Percentiles rank a stretch among this genome's conserved stretches.
Evolutionary conservation across 2,888 invertebrate species (phyloP).

Genomic region (Meiosimyza platycephala): DNA sequence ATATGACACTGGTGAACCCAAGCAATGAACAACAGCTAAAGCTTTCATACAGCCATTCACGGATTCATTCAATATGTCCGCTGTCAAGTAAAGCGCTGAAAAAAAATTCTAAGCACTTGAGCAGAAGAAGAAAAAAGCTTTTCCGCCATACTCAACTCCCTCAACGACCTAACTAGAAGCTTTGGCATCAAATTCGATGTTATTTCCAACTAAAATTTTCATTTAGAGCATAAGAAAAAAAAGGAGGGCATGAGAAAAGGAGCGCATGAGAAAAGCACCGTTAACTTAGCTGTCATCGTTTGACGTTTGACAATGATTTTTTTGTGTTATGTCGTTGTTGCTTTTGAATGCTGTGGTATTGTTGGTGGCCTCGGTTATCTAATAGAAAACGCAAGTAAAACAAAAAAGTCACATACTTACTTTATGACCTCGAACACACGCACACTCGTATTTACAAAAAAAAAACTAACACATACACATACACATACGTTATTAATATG

Average conservation of each 20-base stretch:
- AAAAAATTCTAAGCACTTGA: neutral
- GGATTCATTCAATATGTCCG: constrained; percentile 16
- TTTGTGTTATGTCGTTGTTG: neutral
- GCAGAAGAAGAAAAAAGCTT: neutral
- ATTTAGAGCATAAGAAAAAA: neutral
- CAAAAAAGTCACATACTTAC: neutral
- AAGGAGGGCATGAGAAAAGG: neutral
- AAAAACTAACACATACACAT: neutral
- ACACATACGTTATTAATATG: neutral
- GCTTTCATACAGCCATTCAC: neutral
- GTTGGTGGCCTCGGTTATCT: neutral
- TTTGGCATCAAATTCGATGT: neutral
- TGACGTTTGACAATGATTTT: constrained; percentile 30
- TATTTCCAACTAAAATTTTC: neutral
- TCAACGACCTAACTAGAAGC: neutral
- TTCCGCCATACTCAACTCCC: neutral
- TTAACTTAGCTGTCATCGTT: constrained; percentile 18
- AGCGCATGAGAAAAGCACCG: constrained; percentile 8
- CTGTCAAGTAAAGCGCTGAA: neutral
- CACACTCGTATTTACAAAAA: neutral
- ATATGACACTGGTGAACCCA: too few species aligned
- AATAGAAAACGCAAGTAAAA: neutral
- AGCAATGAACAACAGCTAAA: too few species aligned
- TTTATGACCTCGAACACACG: neutral
- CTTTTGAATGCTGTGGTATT: neutral